Evolutionary conservation across 37 sponge, comb jelly and placozoan species (phyloP), one percentile per base, ranked within the genome.

Genomic region (Axinella damicornis): DNA sequence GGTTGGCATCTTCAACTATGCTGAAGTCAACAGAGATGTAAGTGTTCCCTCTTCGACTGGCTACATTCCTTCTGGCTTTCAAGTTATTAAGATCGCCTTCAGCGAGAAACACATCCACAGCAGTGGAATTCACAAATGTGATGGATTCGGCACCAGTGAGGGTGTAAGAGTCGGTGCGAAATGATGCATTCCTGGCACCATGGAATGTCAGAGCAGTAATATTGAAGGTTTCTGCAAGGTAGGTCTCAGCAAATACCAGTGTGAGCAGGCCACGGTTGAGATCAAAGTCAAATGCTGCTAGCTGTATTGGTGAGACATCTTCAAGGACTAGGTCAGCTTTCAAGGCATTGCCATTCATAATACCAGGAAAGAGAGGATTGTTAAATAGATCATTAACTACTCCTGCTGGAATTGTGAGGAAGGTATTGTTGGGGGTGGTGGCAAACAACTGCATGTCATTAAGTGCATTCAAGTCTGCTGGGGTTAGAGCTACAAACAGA

Each of bases 21-120:
- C 27, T 81, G 0, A 41, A 46, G 24, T 64, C 64, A 1, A 90
- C 65, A 40, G 81, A 63, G 17, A 96, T 65, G 77, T 81, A 96
- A 21, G 97, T 94, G 76, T 80, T 91, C 12, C 46, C 22, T 24
- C 37, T 28, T 32, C 56, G 37, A 46, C 83, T 85, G 34, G 89
- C 94, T 17, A 96, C 73, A 77, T 61, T 30, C 20, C 80, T 32
- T 53, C 81, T 39, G 15, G 79, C 56, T 57, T 95, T 91, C 0
- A 97, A 71, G 30, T 73, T 90, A 76, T 92, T 94, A 21, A 97
- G 73, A 58, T 97, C 97, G 57, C 30, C 53, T 27, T 32, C 52
- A 53, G 85, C 55, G 20, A 97, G 61, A 0, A 62, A 72, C 6
- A 92, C 33, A 18, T 38, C 22, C 15, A 97, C 39, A 0, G 66